Base-by-base conservation (phyloP, 1,140 invertebrate species). In the Pogonomyrmex barbatus region DNA sequence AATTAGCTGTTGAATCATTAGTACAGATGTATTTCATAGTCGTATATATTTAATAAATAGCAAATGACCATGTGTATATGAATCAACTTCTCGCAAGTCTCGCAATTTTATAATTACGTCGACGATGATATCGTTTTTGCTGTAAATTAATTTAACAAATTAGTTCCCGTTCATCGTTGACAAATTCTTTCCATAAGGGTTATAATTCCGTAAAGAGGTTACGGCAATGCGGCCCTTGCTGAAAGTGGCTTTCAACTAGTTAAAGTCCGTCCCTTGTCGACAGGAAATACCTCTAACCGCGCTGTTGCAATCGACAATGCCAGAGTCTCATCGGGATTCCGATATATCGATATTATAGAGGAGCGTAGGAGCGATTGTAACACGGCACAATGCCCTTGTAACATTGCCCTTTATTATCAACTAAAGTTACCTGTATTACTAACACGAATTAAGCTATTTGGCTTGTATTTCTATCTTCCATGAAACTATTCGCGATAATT, bases 191-290 rank as follows among this genome's bases (percentile, higher is more conserved):
- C 79, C 79, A 83, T 83, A 83, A 83, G 68, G 68, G n/a, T 39
- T 33, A 42, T 83, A 83, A 83, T 83, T 45, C 79, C 8, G 42
- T 83, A 83, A 83, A 50, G 45, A 83, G 56, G 67, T 82, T 71
- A 73, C 54, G 17, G 68, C 67, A 75, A 83, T 75, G 79, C 79
- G 79, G 75, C 42, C 45, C 54, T 83, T 60, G 39, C 79, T 75
- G 68, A 60, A 83, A 83, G 79, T 83, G 68, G 54, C 79, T 75
- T 83, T 83, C n/a, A 83, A 83, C 79, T 75, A 83, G 68, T 83
- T 83, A 83, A 83, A 83, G 79, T 83, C 68, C 79, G 42, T 82
- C 67, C 67, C 79, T 71, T 50, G 79, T 82, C 79, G 67, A 71
- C 39, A 58, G 79, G 54, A 82, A 82, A 83, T 83, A 83, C 30